Percentiles rank a stretch among this genome's conserved stretches.
phyloP scores from a whole-genome alignment of 1,140 invertebrate species.

The Halesus radiatus region DNA sequence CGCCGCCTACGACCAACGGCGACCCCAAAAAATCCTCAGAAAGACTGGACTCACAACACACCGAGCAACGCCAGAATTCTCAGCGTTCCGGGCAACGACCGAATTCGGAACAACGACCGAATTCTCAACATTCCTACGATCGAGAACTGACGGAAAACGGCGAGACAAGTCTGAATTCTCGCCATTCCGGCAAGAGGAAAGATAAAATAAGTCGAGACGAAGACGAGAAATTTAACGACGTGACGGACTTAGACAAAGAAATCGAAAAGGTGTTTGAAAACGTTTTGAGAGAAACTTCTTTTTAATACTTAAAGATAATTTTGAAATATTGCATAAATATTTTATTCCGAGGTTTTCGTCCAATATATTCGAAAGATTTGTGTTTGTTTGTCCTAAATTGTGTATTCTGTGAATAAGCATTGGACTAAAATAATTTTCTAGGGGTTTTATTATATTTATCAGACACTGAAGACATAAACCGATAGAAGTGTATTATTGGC shows the following conservation, averaged over 20 bases:
- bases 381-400: not conserved
- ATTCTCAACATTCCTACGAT: too few relatives aligned
- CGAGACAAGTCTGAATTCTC: constrained; percentile 24
- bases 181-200: not conserved
- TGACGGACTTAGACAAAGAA: constrained; percentile 60
- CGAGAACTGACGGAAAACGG: not conserved
- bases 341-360: not conserved
- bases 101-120: too few relatives aligned
- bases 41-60: not conserved
- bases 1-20: not conserved
- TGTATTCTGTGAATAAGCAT: constrained; percentile 16
- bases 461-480: too few relatives aligned
- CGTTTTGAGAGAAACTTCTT: constrained; percentile 23
- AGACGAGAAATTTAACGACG: constrained; percentile 1
- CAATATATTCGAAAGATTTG: not conserved
- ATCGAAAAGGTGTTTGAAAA: constrained; percentile 63
- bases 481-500: too few relatives aligned
- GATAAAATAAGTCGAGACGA: constrained; percentile 12
- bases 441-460: too few relatives aligned
- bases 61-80: too few relatives aligned
- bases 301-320: not conserved
- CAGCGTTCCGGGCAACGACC: too few relatives aligned
- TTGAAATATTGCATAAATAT: too few relatives aligned
- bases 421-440: not conserved
- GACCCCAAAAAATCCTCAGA: not conserved